phyloP scores from a whole-genome alignment of 2,888 invertebrate genomes.

The Agriopis aurantiaria region DNA sequence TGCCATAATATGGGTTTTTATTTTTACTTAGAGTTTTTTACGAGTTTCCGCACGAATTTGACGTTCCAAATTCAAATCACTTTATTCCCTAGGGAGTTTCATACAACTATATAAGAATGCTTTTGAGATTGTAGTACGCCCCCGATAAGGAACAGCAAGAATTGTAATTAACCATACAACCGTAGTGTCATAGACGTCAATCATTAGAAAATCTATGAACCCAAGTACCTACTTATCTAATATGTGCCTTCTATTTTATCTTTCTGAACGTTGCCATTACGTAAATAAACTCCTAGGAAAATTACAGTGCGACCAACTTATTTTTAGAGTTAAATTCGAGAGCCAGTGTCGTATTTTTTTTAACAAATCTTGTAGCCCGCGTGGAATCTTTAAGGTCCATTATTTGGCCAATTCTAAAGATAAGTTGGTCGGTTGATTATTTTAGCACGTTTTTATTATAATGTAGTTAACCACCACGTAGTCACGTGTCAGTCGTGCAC shows the following conservation, averaged over 20 bases:
- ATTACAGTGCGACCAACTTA: not conserved
- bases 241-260: not conserved
- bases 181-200: constrained; percentile 2
- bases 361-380: not conserved
- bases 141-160: no score
- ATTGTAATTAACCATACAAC: not conserved
- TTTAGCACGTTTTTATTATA: not conserved
- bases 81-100: no score
- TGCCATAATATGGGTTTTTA: no score
- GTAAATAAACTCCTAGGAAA: constrained; percentile 1
- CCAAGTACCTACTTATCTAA: not conserved
- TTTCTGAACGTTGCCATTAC: not conserved
- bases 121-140: no score
- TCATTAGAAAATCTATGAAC: not conserved
- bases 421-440: not conserved
- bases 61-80: no score
- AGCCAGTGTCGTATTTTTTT: not conserved
- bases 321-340: not conserved
- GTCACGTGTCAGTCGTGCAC: not conserved
- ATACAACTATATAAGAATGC: no score
- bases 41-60: no score
- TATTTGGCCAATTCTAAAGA: not conserved
- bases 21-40: no score
- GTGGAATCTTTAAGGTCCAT: not conserved
- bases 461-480: not conserved